Conservation (phyloP, 2,797 vertebrate species). For the Lacerta viridis region DNA sequence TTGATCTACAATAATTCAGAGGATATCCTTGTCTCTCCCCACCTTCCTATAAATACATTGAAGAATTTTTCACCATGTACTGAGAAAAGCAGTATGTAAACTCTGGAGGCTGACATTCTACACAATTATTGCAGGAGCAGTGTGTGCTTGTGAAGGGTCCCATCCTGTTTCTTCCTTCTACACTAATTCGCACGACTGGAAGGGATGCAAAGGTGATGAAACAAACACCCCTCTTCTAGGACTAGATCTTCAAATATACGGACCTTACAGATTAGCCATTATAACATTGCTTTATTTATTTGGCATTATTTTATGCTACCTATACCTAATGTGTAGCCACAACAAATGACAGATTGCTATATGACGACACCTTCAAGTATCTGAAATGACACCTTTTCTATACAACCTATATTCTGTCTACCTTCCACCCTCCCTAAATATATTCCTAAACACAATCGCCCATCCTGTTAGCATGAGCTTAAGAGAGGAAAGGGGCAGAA, state of each 20-base stretch:
- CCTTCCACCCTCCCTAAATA: neutral
- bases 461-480: constrained; percentile 71
- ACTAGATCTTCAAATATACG: neutral
- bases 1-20: constrained; percentile 72
- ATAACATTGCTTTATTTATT: neutral
- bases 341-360: neutral
- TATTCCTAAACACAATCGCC: constrained; percentile 56
- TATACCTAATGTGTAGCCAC: neutral
- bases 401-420: neutral
- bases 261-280: neutral
- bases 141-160: neutral
- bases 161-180: neutral
- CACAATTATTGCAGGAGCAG: constrained; percentile 19
- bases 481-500: constrained; percentile 67
- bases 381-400: constrained; percentile 6
- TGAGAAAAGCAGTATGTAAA: constrained; percentile 47
- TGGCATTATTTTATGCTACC: too few relatives aligned
- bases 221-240: neutral
- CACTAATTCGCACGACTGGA: neutral
- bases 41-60: constrained; percentile 77
- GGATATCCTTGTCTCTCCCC: constrained; percentile 79
- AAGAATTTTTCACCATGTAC: constrained; percentile 65
- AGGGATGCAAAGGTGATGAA: neutral
- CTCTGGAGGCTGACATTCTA: constrained; percentile 30
- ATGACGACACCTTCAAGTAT: neutral